Evolutionary conservation across 1,140 invertebrate genomes (phyloP).

Genomic region (Homalodisca vitripennis): DNA sequence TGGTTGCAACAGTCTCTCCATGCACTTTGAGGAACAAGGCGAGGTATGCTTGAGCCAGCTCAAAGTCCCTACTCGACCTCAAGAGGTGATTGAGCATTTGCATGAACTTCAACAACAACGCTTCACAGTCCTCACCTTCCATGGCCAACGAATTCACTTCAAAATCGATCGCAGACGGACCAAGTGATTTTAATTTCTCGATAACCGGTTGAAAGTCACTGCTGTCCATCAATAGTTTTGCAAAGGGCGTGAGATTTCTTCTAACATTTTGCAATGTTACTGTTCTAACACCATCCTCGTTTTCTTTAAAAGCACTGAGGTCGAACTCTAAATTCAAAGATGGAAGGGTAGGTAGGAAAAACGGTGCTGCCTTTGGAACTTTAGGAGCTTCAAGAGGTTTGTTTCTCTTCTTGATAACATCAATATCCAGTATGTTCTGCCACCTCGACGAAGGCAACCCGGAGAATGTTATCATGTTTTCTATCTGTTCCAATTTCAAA

Average conservation of each 20-base stretch:
- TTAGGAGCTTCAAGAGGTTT: constrained; percentile 86
- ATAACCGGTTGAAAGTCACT: constrained; percentile 59
- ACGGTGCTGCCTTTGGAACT: constrained; percentile 82
- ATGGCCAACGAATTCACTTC: constrained; percentile 82
- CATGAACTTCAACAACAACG: constrained; percentile 77
- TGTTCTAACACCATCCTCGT: constrained; percentile 43
- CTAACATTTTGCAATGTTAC: constrained; percentile 47
- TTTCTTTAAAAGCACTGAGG: constrained; percentile 49
- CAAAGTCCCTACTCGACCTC: constrained; percentile 78
- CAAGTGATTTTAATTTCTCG: constrained; percentile 73
- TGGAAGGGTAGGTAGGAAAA: constrained; percentile 90
- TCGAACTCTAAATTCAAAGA: constrained; percentile 83
- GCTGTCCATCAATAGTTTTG: constrained; percentile 55
- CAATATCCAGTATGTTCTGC: constrained; percentile 90
- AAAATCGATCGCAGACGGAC: constrained; percentile 84
- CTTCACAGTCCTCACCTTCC: constrained; percentile 64
- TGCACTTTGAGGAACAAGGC: constrained; percentile 88
- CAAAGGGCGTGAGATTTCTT: constrained; percentile 63
- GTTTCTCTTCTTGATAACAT: constrained; percentile 86
- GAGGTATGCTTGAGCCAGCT: constrained; percentile 91
- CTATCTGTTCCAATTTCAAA: constrained; percentile 77
- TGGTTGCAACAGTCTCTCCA: constrained; percentile 59
- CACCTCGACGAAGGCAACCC: constrained; percentile 83
- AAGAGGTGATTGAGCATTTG: constrained; percentile 72
- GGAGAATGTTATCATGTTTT: constrained; percentile 85